Conservation (phyloP, 92 coral and sea anemone genomes). For the Anthopleura xanthogrammica region DNA sequence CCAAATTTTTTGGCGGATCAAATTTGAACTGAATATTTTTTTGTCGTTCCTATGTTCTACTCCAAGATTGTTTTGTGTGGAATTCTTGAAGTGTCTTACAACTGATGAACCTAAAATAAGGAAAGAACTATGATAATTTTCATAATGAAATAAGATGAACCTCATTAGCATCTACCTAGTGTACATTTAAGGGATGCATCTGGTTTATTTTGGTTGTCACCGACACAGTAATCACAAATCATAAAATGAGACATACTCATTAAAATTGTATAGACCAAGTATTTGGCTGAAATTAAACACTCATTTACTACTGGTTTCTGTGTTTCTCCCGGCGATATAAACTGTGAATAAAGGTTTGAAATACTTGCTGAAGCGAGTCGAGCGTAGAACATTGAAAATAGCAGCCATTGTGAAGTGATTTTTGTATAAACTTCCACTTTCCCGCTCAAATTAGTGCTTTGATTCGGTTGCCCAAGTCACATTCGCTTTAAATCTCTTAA, state of each 20-base stretch:
- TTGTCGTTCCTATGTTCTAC: neutral
- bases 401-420: too few species aligned
- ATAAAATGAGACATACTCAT: neutral
- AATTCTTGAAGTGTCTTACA: neutral
- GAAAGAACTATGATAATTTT: neutral
- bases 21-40: neutral
- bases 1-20: neutral
- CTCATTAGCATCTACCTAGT: neutral
- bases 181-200: neutral
- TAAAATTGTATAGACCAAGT: neutral
- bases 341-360: neutral
- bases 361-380: neutral
- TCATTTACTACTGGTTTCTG: neutral
- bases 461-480: neutral
- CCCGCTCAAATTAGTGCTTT: neutral
- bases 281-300: slow-evolving; percentile 2
- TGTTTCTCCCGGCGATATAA: slow-evolving; percentile 1
- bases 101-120: neutral
- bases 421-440: too few species aligned
- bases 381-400: too few species aligned
- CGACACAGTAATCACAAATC: neutral
- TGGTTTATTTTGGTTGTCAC: neutral
- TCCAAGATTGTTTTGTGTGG: neutral
- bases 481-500: too few species aligned
- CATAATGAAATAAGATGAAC: neutral